These are phyloP conservation scores for Ceriagrion tenellum DNA, from an alignment of 2,888 invertebrate genomes.

Conservation along the genomic window DNA sequence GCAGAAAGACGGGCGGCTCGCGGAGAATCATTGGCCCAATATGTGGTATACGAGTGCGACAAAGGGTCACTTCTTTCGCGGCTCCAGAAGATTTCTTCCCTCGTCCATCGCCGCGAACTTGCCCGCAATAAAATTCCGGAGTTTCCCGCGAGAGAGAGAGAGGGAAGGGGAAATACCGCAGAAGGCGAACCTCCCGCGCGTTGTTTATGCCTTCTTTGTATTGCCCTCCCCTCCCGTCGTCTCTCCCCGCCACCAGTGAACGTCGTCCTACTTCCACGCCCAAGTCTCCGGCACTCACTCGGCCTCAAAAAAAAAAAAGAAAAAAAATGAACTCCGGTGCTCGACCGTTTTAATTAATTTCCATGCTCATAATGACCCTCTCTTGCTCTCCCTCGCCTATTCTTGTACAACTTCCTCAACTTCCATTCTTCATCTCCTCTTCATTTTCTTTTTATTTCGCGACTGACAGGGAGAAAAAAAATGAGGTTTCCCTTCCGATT, in stretches of 20 bases:
- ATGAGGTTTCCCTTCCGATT: too few relatives aligned
- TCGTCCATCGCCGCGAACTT: neutral
- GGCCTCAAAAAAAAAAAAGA: slow-evolving; percentile 1
- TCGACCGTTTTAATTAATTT: slow-evolving; percentile 2
- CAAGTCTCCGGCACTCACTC: neutral
- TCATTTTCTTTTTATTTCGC: too few relatives aligned
- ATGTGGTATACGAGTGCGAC: neutral
- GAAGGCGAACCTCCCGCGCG: too few relatives aligned
- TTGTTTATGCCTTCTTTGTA: too few relatives aligned
- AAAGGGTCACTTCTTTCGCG: neutral
- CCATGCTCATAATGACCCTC: neutral
- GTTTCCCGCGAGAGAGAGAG: neutral
- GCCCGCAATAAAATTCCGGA: neutral
- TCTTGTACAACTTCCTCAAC: neutral
- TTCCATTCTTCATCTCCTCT: too few relatives aligned
- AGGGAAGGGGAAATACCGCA: neutral
- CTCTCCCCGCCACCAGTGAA: neutral
- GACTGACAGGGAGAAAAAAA: too few relatives aligned
- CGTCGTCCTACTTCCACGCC: neutral
- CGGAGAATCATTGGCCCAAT: neutral
- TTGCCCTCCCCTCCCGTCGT: neutral
- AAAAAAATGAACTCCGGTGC: neutral
- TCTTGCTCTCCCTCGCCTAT: neutral
- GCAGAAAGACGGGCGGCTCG: neutral
- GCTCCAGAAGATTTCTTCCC: neutral